Evolutionary conservation across 2,797 vertebrate genomes (phyloP).

Genomic region (Alosa sapidissima): DNA sequence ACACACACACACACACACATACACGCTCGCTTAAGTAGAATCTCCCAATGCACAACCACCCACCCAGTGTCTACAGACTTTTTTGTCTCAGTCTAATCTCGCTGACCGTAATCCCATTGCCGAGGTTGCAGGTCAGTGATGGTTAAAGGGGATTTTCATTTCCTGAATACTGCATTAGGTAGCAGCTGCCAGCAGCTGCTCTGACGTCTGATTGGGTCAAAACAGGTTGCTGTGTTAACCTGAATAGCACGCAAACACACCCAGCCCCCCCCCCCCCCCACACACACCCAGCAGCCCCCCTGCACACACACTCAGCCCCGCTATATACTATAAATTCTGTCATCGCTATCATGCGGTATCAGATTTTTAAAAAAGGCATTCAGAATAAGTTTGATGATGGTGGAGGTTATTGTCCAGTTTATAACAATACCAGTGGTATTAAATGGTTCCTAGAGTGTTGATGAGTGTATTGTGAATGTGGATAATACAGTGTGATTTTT

Average conservation of each 20-base stretch:
- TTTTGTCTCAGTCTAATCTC: conserved; percentile 34
- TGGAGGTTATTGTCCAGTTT: too few relatives aligned
- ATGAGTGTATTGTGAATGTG: too few relatives aligned
- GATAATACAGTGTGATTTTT: too few relatives aligned
- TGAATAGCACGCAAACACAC: not conserved
- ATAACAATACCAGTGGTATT: too few relatives aligned
- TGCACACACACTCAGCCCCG: too few relatives aligned
- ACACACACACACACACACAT: conserved; percentile 36
- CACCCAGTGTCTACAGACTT: not conserved
- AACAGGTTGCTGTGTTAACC: conserved; percentile 10
- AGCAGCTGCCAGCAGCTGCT: conserved; percentile 14
- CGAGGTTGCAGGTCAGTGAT: not conserved
- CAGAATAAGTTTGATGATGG: too few relatives aligned
- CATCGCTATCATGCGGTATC: too few relatives aligned
- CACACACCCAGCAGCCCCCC: not conserved
- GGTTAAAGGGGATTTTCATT: conserved; percentile 25
- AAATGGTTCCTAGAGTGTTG: too few relatives aligned
- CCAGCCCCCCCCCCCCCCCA: not conserved
- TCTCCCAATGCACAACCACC: not conserved
- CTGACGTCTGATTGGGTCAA: conserved; percentile 13
- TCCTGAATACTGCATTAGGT: conserved; percentile 26
- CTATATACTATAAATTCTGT: too few relatives aligned
- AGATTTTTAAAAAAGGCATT: too few relatives aligned
- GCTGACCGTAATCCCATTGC: conserved; percentile 42
- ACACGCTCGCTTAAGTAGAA: conserved; percentile 32